Evolutionary conservation across 2,797 vertebrate genomes (phyloP).

Genomic region (Vultur gryphus): DNA sequence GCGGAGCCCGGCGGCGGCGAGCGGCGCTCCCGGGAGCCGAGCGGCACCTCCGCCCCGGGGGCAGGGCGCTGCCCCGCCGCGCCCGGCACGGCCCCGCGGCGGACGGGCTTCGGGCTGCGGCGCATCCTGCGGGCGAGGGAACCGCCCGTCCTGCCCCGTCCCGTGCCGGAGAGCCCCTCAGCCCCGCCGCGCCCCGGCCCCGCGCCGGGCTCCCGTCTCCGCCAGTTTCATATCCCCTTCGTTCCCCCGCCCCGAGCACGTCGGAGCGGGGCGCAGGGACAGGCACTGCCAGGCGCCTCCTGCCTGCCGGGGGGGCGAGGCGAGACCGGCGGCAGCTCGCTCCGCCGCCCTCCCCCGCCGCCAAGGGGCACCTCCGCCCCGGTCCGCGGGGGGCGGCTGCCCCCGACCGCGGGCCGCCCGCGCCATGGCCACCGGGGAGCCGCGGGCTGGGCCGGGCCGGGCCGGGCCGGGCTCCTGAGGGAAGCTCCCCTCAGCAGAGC

Average conservation of each 20-base stretch:
- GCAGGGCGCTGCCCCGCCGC: neutral
- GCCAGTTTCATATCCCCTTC: constrained; percentile 32
- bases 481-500: no score
- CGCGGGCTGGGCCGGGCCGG: no score
- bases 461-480: no score
- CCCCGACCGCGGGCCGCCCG: no score
- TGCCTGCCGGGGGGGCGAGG: neutral
- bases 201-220: neutral
- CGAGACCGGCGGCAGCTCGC: neutral
- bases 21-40: neutral
- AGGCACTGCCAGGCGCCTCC: constrained; percentile 10
- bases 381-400: neutral
- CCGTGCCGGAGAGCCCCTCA: neutral
- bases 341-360: neutral
- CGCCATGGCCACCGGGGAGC: neutral
- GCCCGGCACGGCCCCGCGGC: neutral
- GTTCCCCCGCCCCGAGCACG: constrained; percentile 23
- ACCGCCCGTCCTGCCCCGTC: neutral
- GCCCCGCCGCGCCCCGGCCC: neutral
- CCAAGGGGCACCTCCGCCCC: neutral
- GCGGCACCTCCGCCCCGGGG: neutral
- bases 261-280: neutral
- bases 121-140: neutral
- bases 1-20: neutral
- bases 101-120: neutral